Evolutionary conservation across 2,888 invertebrate genomes (phyloP), one percentile per base, ranked within the genome.

Genomic region (Pammene fasciana): DNA sequence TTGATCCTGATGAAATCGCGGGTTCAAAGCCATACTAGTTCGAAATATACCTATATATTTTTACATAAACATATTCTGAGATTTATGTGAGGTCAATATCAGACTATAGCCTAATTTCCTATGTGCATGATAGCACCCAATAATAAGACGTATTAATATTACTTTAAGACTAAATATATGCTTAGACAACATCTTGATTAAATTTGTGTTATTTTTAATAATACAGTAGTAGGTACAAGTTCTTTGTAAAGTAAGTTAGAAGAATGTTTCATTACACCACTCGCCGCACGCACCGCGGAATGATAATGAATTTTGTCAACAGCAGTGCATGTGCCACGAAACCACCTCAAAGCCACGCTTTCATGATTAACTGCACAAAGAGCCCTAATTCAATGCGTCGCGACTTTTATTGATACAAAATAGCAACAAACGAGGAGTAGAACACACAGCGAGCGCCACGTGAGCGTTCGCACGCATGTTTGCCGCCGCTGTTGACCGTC

Each of bases 391-490:
- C 73, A 75, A 75, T 72, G 74, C 77, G 72, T 73, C 65, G 57
- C 59, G 59, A 70, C 38, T 55, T 65, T 60, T 70, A 65, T 82
- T 81, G 76, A 75, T 81, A 79, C 77, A 78, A 78, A 82, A 78
- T 78, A 81, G 80, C 82, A 79, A 77, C 79, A 78, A 78, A 77
- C 78, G 75, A 75, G 75, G 74, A 71, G 73, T 72, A 18, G 66
- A 8, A 36, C 60, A 60, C 16, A 45, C 56, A 34, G 16, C 62
- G 45, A 41, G 74, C 72, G 75, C 74, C 86, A 86, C 82, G 82
- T 84, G 86, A 83, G 75, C 77, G 76, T 83, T 86, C 85, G 80
- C 87, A 87, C 84, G 86, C 82, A 74, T 87, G 84, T 88, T 87
- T 87, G 81, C 80, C 71, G 76, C 65, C 79, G 77, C 75, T 88